A percentile compares a stretch with the other conserved stretches of the same genome.
phyloP scores from a whole-genome alignment of 2,888 invertebrate genomes.

The Philereme vetulata region DNA sequence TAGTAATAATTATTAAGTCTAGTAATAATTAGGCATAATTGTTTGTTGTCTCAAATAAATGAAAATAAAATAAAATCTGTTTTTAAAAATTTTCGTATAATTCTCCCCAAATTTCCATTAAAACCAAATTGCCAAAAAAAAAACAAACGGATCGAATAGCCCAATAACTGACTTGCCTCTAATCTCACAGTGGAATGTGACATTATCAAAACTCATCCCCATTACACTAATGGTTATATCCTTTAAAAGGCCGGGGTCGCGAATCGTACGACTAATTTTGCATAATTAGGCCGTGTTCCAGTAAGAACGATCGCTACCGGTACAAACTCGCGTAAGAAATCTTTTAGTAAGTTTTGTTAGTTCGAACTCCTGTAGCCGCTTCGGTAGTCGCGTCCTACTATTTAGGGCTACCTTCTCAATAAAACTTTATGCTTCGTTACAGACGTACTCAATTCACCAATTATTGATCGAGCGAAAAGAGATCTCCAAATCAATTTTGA shows the following conservation, averaged over 20 bases:
- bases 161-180: conserved; percentile 59
- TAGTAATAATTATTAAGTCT: no score
- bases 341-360: conserved; percentile 9
- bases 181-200: conserved; percentile 74
- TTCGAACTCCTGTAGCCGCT: no score
- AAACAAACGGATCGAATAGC: conserved; percentile 61
- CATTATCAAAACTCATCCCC: conserved; percentile 81
- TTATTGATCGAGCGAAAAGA: no score
- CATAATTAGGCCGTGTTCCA: conserved; percentile 77
- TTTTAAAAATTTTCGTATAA: no score
- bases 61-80: no score
- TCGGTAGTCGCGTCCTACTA: no score
- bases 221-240: conserved; percentile 80
- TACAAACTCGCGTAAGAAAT: conserved; percentile 48
- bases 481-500: no score
- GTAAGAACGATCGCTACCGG: conserved; percentile 43
- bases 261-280: conserved; percentile 81
- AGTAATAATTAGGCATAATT: no score
- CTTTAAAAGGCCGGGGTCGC: conserved; percentile 77
- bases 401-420: no score
- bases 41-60: no score
- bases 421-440: no score
- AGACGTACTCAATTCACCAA: no score
- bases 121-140: conserved; percentile 56
- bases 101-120: conserved; percentile 23